Base-by-base conservation (phyloP, 2,888 invertebrate genomes). In the Strigamia maritima region DNA sequence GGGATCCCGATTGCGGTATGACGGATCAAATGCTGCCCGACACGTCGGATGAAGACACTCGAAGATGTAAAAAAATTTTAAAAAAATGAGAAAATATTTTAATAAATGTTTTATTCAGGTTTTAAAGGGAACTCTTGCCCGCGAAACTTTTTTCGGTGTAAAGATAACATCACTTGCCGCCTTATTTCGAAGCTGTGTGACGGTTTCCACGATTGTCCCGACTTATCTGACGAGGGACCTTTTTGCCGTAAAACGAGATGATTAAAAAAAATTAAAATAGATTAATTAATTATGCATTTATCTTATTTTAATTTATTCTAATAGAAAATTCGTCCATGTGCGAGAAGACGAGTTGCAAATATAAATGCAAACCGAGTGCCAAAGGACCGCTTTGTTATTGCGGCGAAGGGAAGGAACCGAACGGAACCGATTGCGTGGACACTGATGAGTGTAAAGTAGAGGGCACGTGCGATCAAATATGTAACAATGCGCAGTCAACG, bases 341-440 rank as follows among this genome's bases (percentile, higher is more conserved):
- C 85, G 85, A 85, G 54, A 84, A 83, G 22, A 85, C 89, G 83
- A 86, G 87, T 79, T 93, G 93, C 86, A 88, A 88, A 83, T 89
- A 89, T 85, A 90, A 90, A 78, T 94, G 94, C 85, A 90, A 89
- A 83, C 89, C 91, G 74, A 93, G 93, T 81, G 89, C 89, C 79
- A 87, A 88, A 81, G 94, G 93, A 3, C 89, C 91, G 44, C 88
- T 89, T 79, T 94, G 94, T 87, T 94, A 90, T 88, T 94, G 94
- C 87, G 89, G 89, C 24, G 85, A 86, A 54, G 93, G 94, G 0
- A 89, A 90, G 85, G 89, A 89, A 83, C 89, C 91, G 1, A 88
- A 89, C 81, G 89, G 87, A 79, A 90, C 89, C 26, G 87, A 86
- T 77, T 94, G 94, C 84, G 87, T 90, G 78, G 88, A 94, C 87